These are phyloP conservation scores for Serripes groenlandicus DNA, from an alignment of 2,888 invertebrate genomes.

Conservation along the genomic window DNA sequence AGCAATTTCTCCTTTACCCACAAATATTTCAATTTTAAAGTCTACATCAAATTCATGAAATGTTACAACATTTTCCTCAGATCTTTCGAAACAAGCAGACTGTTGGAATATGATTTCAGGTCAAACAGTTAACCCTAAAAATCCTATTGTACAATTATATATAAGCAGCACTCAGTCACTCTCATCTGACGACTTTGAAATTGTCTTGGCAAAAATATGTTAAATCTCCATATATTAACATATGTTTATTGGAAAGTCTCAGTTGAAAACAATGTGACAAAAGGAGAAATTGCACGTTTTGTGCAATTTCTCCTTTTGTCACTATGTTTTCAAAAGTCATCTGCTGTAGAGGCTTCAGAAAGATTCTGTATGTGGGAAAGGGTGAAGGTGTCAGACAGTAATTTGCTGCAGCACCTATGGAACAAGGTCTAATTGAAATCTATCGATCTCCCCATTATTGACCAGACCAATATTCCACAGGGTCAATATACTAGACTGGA, in stretches of 20 bases:
- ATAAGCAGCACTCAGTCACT: too few relatives aligned
- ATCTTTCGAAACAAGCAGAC: too few relatives aligned
- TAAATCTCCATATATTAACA: too few relatives aligned
- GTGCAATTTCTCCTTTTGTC: neutral
- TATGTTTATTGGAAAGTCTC: neutral
- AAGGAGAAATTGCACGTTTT: neutral
- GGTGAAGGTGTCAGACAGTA: neutral
- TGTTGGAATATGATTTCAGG: too few relatives aligned
- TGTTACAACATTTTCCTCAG: too few relatives aligned
- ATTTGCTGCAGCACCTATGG: neutral
- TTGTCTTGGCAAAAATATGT: too few relatives aligned
- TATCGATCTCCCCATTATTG: constrained; percentile 19
- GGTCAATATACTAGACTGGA: constrained; percentile 19
- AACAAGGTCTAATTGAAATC: constrained; percentile 26
- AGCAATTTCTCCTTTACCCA: too few relatives aligned
- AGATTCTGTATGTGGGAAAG: neutral
- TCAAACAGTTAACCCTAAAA: too few relatives aligned
- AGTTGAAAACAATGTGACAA: neutral
- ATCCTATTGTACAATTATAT: too few relatives aligned
- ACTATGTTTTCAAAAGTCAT: neutral
- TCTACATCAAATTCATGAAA: too few relatives aligned
- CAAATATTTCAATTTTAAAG: too few relatives aligned
- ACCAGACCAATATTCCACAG: constrained; percentile 20
- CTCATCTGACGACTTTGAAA: too few relatives aligned
- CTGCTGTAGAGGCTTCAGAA: neutral